phyloP scores from a whole-genome alignment of 2,888 invertebrate species.

The Trissolcus brochymenae region DNA sequence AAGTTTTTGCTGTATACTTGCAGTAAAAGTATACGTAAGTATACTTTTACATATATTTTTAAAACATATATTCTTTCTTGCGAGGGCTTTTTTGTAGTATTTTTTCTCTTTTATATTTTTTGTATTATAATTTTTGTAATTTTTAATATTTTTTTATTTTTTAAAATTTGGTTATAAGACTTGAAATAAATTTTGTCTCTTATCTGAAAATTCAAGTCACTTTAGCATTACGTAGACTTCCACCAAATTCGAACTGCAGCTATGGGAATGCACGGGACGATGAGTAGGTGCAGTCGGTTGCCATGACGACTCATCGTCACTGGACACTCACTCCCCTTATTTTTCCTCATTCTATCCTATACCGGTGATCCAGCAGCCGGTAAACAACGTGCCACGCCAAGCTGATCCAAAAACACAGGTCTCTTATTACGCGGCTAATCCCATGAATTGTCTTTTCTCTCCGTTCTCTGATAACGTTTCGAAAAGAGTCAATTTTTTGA shows the following conservation, averaged over 20 bases:
- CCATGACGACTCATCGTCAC: slow-evolving; percentile 75
- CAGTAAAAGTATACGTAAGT: too few species aligned
- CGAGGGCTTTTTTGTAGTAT: background rate
- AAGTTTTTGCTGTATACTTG: too few species aligned
- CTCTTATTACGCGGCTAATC: slow-evolving; percentile 73
- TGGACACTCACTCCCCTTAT: slow-evolving; percentile 68
- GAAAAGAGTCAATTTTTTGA: slow-evolving; percentile 49
- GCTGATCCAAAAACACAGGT: slow-evolving; percentile 72
- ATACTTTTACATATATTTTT: background rate
- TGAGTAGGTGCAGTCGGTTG: slow-evolving; percentile 74
- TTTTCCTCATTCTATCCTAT: slow-evolving; percentile 65
- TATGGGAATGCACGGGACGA: slow-evolving; percentile 69
- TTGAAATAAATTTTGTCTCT: slow-evolving; percentile 39
- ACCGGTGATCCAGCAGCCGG: slow-evolving; percentile 73
- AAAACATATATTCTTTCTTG: background rate
- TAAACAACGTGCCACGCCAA: slow-evolving; percentile 70
- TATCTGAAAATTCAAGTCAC: slow-evolving; percentile 57
- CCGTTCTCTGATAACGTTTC: slow-evolving; percentile 55
- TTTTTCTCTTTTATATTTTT: background rate
- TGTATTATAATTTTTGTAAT: slow-evolving; percentile 6
- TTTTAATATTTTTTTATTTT: slow-evolving; percentile 9
- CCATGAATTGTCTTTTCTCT: slow-evolving; percentile 70
- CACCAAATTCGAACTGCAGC: slow-evolving; percentile 72
- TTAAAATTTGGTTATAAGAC: slow-evolving; percentile 16
- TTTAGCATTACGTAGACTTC: slow-evolving; percentile 54